Evolutionary conservation across 2,888 invertebrate genomes (phyloP).

Genomic region (Himalopsyche anomala): DNA sequence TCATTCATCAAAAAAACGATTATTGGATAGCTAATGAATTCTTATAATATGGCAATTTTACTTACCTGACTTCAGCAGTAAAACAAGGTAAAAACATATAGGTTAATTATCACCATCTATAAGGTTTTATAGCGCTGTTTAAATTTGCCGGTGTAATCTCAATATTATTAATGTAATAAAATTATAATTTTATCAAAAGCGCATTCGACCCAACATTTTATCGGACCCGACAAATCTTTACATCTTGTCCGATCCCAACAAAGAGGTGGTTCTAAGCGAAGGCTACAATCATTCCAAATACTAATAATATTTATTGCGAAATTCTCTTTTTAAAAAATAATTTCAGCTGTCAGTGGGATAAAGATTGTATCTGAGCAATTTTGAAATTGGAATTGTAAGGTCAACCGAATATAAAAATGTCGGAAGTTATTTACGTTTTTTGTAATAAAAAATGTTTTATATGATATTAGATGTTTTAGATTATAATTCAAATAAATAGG

Average conservation of each 20-base stretch:
- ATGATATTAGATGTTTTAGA: too few relatives aligned
- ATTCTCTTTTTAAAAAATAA: not conserved
- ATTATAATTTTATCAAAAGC: not conserved
- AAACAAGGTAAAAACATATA: not conserved
- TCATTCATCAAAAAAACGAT: too few relatives aligned
- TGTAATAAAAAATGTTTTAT: not conserved
- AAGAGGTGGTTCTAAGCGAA: not conserved
- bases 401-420: not conserved
- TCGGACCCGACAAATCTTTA: not conserved
- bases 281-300: not conserved
- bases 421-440: slow-evolving; percentile 2
- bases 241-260: not conserved
- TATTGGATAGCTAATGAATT: too few relatives aligned
- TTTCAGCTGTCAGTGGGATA: slow-evolving; percentile 2
- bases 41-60: too few relatives aligned
- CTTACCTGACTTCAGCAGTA: not conserved
- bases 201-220: not conserved
- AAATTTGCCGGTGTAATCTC: not conserved
- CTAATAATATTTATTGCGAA: not conserved
- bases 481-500: too few relatives aligned
- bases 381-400: slow-evolving; percentile 10
- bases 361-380: not conserved
- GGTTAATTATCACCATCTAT: not conserved
- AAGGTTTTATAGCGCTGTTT: not conserved
- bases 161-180: not conserved